phyloP scores from a whole-genome alignment of 2,888 invertebrate species.

The Andrena haemorrhoa region DNA sequence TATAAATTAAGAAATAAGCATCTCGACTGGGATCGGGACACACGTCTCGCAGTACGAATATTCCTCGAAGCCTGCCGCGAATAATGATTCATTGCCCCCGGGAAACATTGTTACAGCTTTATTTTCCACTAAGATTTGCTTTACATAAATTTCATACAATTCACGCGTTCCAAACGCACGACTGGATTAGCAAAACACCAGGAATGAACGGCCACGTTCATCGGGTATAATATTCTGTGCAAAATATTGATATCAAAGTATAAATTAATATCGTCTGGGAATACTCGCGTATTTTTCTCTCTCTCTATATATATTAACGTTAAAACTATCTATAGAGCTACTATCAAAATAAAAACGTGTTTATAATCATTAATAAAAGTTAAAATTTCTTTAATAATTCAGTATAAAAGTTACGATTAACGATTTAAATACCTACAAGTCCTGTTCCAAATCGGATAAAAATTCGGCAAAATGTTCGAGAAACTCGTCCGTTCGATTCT shows the following conservation, averaged over 20 bases:
- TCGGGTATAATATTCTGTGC: slow-evolving; percentile 42
- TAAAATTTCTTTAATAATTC: slow-evolving; percentile 69
- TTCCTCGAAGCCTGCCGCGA: slow-evolving; percentile 6
- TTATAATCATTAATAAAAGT: slow-evolving; percentile 71
- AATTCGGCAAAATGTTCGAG: slow-evolving; percentile 34
- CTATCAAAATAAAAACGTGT: slow-evolving; percentile 72
- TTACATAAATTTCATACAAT: slow-evolving; percentile 59
- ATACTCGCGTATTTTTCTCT: slow-evolving; percentile 59
- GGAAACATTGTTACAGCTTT: slow-evolving; percentile 49
- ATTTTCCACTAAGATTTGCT: slow-evolving; percentile 46
- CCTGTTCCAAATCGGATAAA: slow-evolving; percentile 40
- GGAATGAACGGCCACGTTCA: slow-evolving; percentile 23
- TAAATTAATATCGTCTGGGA: slow-evolving; percentile 56
- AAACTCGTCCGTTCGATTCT: neutral
- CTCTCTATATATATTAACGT: slow-evolving; percentile 32
- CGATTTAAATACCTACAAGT: slow-evolving; percentile 51
- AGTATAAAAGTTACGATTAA: slow-evolving; percentile 66
- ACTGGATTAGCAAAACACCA: slow-evolving; percentile 16
- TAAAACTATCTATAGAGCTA: slow-evolving; percentile 64
- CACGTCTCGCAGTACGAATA: slow-evolving; percentile 29
- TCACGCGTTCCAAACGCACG: slow-evolving; percentile 32
- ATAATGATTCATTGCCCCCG: slow-evolving; percentile 23
- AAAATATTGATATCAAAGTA: slow-evolving; percentile 69
- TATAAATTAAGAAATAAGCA: slow-evolving; percentile 27
- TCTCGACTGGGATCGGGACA: neutral